These are phyloP conservation scores for Leucoraja erinaceus DNA, from an alignment of 2,113 vertebrate species.

Conservation along the genomic window DNA sequence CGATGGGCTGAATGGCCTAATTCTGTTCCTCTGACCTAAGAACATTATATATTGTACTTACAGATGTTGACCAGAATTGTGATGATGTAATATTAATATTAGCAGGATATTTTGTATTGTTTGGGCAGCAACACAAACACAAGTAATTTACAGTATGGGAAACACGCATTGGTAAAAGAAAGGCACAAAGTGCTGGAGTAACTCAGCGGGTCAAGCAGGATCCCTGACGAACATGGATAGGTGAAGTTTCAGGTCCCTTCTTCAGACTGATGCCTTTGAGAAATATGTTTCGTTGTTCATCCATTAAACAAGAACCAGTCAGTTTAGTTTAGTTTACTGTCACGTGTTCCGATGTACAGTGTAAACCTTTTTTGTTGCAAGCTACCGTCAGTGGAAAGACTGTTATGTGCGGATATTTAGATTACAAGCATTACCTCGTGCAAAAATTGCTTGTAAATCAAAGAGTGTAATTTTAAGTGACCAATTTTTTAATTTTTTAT, in stretches of 20 bases:
- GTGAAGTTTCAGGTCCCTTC: too few relatives aligned
- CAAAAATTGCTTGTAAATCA: neutral
- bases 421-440: neutral
- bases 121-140: too few relatives aligned
- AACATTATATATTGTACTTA: neutral
- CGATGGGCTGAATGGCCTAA: too few relatives aligned
- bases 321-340: too few relatives aligned
- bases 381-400: too few relatives aligned
- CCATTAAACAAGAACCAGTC: neutral
- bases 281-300: neutral
- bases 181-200: too few relatives aligned
- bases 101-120: neutral
- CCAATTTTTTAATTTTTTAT: neutral
- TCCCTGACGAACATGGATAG: too few relatives aligned
- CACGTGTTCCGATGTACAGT: too few relatives aligned
- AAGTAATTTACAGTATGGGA: neutral
- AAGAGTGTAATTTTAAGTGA: neutral
- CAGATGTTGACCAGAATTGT: neutral
- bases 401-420: neutral
- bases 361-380: too few relatives aligned
- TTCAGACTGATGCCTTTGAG: neutral
- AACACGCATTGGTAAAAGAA: too few relatives aligned
- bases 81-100: neutral
- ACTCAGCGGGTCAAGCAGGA: too few relatives aligned
- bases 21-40: too few relatives aligned